phyloP scores from a whole-genome alignment of 2,888 invertebrate genomes.

The Acholoe squamosa region DNA sequence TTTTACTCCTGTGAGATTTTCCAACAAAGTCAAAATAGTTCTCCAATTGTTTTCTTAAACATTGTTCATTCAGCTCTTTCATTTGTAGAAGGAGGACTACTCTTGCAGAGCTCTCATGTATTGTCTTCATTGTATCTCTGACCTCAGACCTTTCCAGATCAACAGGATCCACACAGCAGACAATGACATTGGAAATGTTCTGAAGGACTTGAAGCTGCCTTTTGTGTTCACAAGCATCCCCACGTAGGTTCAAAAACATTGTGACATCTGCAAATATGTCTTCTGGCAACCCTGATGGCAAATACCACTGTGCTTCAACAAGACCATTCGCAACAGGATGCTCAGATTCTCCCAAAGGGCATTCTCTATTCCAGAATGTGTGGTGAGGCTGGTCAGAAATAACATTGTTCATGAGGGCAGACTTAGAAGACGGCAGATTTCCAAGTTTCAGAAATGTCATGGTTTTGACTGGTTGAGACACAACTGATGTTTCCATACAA shows the following conservation, averaged over 20 bases:
- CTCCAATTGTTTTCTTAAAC: constrained; percentile 15
- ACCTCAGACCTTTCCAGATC: background rate
- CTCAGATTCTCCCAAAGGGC: background rate
- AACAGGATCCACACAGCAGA: background rate
- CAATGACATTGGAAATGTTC: background rate
- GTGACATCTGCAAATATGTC: constrained; percentile 28
- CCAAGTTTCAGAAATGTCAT: constrained; percentile 19
- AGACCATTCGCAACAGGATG: constrained; percentile 5
- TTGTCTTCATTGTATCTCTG: background rate
- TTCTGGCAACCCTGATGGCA: background rate
- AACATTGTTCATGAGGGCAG: constrained; percentile 4
- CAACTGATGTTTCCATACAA: background rate
- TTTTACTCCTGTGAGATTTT: background rate
- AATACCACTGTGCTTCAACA: constrained; percentile 34
- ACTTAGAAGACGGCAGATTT: background rate
- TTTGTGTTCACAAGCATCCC: background rate
- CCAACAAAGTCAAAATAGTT: constrained; percentile 3
- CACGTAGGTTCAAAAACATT: constrained; percentile 30
- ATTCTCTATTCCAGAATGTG: constrained; percentile 44
- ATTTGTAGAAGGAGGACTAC: background rate
- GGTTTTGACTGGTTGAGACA: background rate
- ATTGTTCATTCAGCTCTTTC: background rate
- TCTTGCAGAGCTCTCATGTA: background rate
- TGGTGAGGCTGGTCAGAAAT: background rate
- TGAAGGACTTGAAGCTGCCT: background rate